phyloP scores from a whole-genome alignment of 1,140 invertebrate species.

The Drosophila pruinosa region DNA sequence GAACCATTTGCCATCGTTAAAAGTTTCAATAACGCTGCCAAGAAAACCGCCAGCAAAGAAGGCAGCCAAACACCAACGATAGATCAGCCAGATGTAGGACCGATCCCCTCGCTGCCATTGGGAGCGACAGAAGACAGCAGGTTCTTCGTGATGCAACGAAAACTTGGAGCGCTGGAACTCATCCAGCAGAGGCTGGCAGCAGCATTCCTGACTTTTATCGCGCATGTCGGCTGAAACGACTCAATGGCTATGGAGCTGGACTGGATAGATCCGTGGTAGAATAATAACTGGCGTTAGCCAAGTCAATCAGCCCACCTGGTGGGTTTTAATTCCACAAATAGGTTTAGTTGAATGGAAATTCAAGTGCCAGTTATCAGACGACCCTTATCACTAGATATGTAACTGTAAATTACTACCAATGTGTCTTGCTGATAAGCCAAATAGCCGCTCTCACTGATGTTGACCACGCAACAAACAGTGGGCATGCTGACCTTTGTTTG shows the following conservation, averaged over 20 bases:
- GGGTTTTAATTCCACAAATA: neutral
- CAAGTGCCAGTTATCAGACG: neutral
- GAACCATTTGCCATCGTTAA: neutral
- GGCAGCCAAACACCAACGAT: constrained; percentile 22
- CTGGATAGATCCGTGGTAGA: neutral
- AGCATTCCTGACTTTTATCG: neutral
- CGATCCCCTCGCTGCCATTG: constrained; percentile 20
- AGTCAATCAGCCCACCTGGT: neutral
- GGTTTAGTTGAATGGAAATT: neutral
- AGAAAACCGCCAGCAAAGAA: constrained; percentile 7
- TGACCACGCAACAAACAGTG: neutral
- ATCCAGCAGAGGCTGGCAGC: neutral
- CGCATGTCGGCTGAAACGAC: neutral
- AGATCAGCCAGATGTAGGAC: constrained; percentile 18
- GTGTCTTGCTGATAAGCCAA: neutral
- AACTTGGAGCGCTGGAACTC: constrained; percentile 14
- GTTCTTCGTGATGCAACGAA: constrained; percentile 1
- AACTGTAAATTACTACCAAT: neutral
- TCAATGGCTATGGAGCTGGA: neutral
- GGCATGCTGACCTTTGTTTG: neutral
- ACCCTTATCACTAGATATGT: constrained; percentile 9
- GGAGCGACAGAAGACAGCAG: constrained; percentile 14
- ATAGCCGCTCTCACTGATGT: neutral
- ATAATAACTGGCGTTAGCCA: neutral
- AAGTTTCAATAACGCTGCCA: neutral